These are phyloP conservation scores for Austrolebias charrua DNA, from an alignment of 2,797 vertebrate species.

Conservation along the genomic window DNA sequence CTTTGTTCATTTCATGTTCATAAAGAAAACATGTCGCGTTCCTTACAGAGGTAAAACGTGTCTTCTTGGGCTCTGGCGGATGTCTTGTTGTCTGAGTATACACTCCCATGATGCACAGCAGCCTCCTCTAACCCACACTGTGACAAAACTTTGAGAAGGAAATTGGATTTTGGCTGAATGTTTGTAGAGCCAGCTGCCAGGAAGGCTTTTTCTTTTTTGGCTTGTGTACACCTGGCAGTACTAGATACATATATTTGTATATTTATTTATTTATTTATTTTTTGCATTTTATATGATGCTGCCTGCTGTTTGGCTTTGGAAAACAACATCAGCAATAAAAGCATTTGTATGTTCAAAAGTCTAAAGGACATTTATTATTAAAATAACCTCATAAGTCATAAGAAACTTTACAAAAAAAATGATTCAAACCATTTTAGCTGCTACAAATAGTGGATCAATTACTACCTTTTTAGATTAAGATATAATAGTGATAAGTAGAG, in stretches of 20 bases:
- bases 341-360: constrained; percentile 80
- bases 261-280: constrained; percentile 39
- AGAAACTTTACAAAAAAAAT: constrained; percentile 60
- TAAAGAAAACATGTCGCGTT: constrained; percentile 41
- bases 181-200: constrained; percentile 46
- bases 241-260: constrained; percentile 12
- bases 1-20: constrained; percentile 60
- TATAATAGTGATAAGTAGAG: too few species aligned
- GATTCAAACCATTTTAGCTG: constrained; percentile 31
- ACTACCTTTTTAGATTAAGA: constrained; percentile 14
- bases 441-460: constrained; percentile 39
- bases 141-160: constrained; percentile 55
- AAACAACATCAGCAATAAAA: constrained; percentile 73
- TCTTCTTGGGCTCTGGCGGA: constrained; percentile 31
- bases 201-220: constrained; percentile 38
- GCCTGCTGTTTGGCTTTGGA: constrained; percentile 57
- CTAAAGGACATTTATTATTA: constrained; percentile 73
- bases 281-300: constrained; percentile 70
- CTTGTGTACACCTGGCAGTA: constrained; percentile 46
- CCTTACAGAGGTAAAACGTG: constrained; percentile 45
- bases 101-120: constrained; percentile 56
- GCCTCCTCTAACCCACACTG: constrained; percentile 50
- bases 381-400: constrained; percentile 68
- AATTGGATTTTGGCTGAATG: constrained; percentile 55
- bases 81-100: constrained; percentile 50